Percentiles rank a stretch among this genome's conserved stretches.
These are phyloP conservation scores for Umimayanthus kanabou DNA, from an alignment of 92 coral and sea anemone species.

Conservation along the genomic window DNA sequence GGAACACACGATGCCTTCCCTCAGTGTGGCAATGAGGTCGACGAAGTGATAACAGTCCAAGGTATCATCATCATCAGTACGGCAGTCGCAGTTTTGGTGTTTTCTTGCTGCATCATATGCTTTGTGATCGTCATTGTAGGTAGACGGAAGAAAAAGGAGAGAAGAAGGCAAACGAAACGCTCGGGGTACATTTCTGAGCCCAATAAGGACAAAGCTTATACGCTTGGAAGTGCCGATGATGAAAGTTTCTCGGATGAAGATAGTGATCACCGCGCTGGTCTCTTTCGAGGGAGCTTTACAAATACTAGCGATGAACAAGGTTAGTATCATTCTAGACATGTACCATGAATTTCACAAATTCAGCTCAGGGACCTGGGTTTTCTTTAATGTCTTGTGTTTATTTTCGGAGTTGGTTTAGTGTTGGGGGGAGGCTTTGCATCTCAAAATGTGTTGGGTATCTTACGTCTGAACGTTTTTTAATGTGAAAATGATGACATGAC, in stretches of 20 bases:
- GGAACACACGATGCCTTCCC: conserved; percentile 52
- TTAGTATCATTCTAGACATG: not conserved
- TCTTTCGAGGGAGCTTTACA: not conserved
- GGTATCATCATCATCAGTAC: conserved; percentile 14
- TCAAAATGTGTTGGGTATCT: too few relatives aligned
- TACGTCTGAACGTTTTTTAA: too few relatives aligned
- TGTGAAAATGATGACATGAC: too few relatives aligned
- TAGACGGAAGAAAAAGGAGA: conserved; percentile 15
- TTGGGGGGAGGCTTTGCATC: too few relatives aligned
- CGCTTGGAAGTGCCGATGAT: not conserved
- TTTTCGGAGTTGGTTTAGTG: too few relatives aligned
- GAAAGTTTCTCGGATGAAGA: not conserved
- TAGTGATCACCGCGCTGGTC: not conserved
- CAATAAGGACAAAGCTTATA: not conserved
- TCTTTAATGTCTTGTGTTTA: too few relatives aligned
- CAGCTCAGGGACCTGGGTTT: too few relatives aligned
- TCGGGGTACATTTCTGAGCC: conserved; percentile 27
- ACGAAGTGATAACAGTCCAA: not conserved
- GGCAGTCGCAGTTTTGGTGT: conserved; percentile 16
- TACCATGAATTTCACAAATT: too few relatives aligned
- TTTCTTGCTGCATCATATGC: not conserved
- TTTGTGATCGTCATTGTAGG: conserved; percentile 2
- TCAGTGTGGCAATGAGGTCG: not conserved
- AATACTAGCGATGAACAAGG: conserved; percentile 10
- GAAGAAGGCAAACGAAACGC: not conserved